Base-by-base conservation (phyloP, 2,113 vertebrate genomes). In the Callocephalon fimbriatum region DNA sequence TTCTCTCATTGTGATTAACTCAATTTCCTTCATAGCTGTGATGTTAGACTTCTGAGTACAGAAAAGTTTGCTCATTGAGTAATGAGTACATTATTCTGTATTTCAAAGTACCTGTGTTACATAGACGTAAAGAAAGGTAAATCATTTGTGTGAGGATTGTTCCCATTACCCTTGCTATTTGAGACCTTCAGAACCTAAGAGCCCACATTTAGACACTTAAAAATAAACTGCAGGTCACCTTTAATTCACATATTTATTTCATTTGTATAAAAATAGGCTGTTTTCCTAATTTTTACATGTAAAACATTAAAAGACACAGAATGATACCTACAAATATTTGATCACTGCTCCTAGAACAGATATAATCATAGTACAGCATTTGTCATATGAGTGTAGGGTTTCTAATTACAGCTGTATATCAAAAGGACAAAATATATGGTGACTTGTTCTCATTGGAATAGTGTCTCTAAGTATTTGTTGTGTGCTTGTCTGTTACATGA, bases 381-480 rank as follows among this genome's bases (percentile, higher is more conserved):
- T 77, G 51, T 63, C 68, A 86, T 15, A 40, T 51, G 54, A 61
- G 67, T 25, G 12, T 56, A 86, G 9, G 6, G 29, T 80, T 48
- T 73, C 45, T 95, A 96, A 95, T 93, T 87, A 80, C 44, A 96
- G 75, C 27, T 86, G 50, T 78, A 67, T 75, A 93, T 91, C 75
- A 97, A 84, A 93, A 84, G 51, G 35, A 88, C 37, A 73, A 83
- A 83, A 91, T 79, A 77, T 53, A 63, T 29, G 19, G 31, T 84
- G 72, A 56, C 51, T 93, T 20, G 2, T 54, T 96, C 86, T 96
- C 86, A 45, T 92, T 92, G 68, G 82, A 84, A 88, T 26, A 78
- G 44, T 53, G 56, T 81, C 54, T 95, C 50, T 71, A 94, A 84
- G 72, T 63, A 68, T 62, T 88, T 88, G 59, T 74, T 90, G 65